phyloP scores from a whole-genome alignment of 2,797 vertebrate species.

The Tinamus major region DNA sequence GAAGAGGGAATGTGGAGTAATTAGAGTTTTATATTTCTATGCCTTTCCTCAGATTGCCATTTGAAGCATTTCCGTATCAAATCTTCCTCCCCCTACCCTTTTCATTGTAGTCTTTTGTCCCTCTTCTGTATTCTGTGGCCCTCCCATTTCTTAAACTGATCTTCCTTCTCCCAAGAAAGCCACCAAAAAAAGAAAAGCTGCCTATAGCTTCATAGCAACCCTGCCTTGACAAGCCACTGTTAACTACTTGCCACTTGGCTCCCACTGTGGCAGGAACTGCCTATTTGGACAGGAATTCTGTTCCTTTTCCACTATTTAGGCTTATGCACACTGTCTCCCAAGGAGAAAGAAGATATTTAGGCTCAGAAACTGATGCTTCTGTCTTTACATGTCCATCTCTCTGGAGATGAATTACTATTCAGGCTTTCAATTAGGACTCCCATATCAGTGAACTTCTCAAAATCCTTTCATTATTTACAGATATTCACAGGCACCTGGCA shows the following conservation, averaged over 20 bases:
- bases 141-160: neutral
- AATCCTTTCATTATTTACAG: neutral
- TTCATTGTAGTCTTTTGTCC: neutral
- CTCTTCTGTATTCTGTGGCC: neutral
- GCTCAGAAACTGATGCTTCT: neutral
- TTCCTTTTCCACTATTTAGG: neutral
- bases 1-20: neutral
- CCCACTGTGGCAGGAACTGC: rapidly evolving
- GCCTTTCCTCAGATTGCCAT: neutral
- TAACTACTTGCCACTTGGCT: neutral
- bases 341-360: neutral
- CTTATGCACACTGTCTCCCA: neutral
- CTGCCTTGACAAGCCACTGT: neutral
- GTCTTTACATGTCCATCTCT: neutral
- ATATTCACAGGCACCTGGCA: neutral
- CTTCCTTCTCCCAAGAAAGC: neutral
- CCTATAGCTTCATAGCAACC: neutral
- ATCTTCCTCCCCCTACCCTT: neutral
- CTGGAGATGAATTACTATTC: neutral
- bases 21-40: neutral
- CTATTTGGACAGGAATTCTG: neutral
- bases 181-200: neutral
- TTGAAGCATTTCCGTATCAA: neutral
- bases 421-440: neutral
- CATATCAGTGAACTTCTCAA: rapidly evolving